Conservation (phyloP, 2,113 vertebrate genomes). For the Meleagris gallopavo region DNA sequence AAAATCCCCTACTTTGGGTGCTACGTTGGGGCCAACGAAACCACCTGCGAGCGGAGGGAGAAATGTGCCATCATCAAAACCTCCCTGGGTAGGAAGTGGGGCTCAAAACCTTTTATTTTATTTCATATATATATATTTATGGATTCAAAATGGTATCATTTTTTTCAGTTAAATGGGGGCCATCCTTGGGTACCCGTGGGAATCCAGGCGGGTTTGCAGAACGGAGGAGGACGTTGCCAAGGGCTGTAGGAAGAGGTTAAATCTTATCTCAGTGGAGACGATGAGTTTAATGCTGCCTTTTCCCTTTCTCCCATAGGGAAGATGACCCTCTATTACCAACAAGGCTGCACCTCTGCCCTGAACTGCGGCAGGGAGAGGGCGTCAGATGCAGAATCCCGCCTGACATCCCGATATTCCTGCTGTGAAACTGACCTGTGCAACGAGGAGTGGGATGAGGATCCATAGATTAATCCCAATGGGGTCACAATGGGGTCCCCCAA, state of each 20-base stretch:
- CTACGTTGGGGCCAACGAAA: neutral
- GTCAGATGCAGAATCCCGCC: neutral
- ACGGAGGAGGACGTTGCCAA: neutral
- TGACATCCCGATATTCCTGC: neutral
- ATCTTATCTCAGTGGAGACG: rapidly evolving
- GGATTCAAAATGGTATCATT: no score
- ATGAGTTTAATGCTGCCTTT: rapidly evolving
- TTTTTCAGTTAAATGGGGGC: rapidly evolving
- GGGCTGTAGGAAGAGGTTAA: rapidly evolving
- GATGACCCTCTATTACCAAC: constrained; percentile 26
- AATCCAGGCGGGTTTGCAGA: rapidly evolving
- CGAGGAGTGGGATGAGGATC: neutral
- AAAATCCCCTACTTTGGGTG: neutral
- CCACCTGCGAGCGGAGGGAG: neutral
- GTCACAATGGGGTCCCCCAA: neutral
- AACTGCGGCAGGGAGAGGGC: constrained; percentile 21
- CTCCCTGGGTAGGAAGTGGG: neutral
- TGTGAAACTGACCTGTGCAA: constrained; percentile 50
- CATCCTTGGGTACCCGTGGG: rapidly evolving
- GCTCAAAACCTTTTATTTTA: rapidly evolving
- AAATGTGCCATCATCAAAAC: constrained; percentile 9
- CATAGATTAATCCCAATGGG: rapidly evolving
- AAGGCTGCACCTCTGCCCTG: neutral
- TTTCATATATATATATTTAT: no score
- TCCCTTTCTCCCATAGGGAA: neutral